Percentiles rank a stretch among this genome's conserved stretches.
Evolutionary conservation across 2,888 invertebrate genomes (phyloP).

Genomic region (Ganaspis brasiliensis): DNA sequence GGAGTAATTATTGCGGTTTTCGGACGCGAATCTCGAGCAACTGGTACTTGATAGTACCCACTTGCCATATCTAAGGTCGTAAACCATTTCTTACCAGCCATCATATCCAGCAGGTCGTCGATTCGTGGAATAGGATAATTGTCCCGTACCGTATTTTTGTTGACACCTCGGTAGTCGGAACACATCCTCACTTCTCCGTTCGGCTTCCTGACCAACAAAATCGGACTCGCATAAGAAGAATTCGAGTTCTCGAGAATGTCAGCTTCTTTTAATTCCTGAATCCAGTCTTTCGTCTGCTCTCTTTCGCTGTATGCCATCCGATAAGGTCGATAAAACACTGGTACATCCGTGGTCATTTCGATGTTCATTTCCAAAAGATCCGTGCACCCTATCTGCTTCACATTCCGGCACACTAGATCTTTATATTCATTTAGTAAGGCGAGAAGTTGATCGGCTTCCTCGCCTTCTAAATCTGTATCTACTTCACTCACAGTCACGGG

Average conservation of each 20-base stretch:
- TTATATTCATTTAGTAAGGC: neutral
- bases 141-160: too few species aligned
- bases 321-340: neutral
- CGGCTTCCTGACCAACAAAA: slow-evolving; percentile 3
- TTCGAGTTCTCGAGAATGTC: neutral
- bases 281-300: slow-evolving; percentile 4
- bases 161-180: too few species aligned
- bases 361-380: neutral
- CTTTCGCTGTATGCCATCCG: neutral
- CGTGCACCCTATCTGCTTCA: neutral
- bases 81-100: too few species aligned
- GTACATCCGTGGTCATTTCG: neutral
- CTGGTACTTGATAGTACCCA: too few species aligned
- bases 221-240: neutral
- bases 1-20: too few species aligned
- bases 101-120: too few species aligned
- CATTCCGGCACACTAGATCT: neutral
- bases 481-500: neutral
- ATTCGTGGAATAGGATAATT: too few species aligned
- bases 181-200: slow-evolving; percentile 4
- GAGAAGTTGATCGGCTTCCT: neutral
- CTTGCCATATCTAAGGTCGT: too few species aligned
- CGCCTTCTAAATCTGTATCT: neutral
- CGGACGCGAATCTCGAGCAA: too few species aligned
- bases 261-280: neutral